These are phyloP conservation scores for Oithona nana DNA, from an alignment of 2,888 invertebrate species.

Conservation along the genomic window DNA sequence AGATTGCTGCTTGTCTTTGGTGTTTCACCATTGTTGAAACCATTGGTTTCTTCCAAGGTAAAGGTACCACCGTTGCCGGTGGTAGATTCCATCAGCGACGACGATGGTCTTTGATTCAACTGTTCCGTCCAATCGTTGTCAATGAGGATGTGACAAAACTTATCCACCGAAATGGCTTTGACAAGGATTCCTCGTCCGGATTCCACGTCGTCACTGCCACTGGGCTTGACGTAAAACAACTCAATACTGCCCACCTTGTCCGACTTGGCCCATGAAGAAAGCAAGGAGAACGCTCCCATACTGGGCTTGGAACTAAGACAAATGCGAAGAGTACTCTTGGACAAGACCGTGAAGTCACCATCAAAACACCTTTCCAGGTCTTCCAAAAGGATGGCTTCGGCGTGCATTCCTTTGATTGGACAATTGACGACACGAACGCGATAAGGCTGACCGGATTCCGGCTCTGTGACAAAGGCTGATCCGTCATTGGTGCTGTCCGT, in stretches of 20 bases:
- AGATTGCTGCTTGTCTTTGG: no score
- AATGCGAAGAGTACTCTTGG: neutral
- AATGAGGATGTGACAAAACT: neutral
- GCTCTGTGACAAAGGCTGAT: neutral
- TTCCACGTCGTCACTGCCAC: neutral
- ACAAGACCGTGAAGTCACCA: neutral
- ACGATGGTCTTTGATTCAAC: neutral
- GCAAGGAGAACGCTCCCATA: constrained; percentile 1
- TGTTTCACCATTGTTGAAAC: neutral
- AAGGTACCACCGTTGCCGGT: neutral
- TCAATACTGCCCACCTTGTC: constrained; percentile 2
- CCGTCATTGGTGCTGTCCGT: neutral
- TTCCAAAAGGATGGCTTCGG: constrained; percentile 13
- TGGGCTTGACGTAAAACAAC: neutral
- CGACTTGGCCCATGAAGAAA: constrained; percentile 11
- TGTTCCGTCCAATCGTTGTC: constrained; percentile 8
- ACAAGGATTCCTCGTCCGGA: neutral
- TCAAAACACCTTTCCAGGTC: constrained; percentile 14
- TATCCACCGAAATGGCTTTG: neutral
- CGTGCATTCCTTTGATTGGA: neutral
- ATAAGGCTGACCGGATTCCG: neutral
- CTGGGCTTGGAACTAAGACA: constrained; percentile 1
- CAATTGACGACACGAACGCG: neutral
- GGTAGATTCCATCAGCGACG: neutral
- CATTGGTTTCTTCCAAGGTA: neutral